These are phyloP conservation scores for Euclidia mi DNA, from an alignment of 2,888 invertebrate species.

Conservation along the genomic window DNA sequence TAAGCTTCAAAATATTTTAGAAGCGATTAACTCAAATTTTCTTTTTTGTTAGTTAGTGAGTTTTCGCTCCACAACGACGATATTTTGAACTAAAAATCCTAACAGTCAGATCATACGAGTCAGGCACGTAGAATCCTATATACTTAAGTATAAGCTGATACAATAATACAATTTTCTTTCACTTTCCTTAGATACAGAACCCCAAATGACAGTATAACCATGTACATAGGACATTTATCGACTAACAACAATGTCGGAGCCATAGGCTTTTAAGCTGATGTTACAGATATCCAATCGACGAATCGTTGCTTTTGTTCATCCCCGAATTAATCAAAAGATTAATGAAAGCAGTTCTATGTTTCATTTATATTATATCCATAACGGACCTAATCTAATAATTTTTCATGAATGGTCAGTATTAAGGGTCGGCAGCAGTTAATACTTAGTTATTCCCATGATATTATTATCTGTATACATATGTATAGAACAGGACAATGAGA, in stretches of 20 bases:
- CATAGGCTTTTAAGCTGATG: slow-evolving; percentile 51
- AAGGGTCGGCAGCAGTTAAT: background rate
- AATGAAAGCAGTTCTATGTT: slow-evolving; percentile 44
- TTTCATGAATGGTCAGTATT: slow-evolving; percentile 11
- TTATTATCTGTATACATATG: background rate
- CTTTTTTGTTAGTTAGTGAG: too few relatives aligned
- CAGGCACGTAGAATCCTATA: too few relatives aligned
- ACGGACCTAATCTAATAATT: slow-evolving; percentile 10
- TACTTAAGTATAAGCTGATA: too few relatives aligned
- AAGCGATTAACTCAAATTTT: too few relatives aligned
- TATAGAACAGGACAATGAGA: too few relatives aligned
- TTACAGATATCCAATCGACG: slow-evolving; percentile 47
- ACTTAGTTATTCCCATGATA: slow-evolving; percentile 1
- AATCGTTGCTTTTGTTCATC: slow-evolving; percentile 50
- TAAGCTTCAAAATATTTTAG: too few relatives aligned
- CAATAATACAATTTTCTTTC: too few relatives aligned
- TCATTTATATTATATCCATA: slow-evolving; percentile 28
- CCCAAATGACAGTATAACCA: background rate
- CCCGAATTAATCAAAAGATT: slow-evolving; percentile 45
- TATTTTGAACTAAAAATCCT: too few relatives aligned
- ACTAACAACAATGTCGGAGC: slow-evolving; percentile 46
- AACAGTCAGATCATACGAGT: too few relatives aligned
- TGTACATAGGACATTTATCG: slow-evolving; percentile 37
- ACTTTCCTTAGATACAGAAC: background rate
- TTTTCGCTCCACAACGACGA: too few relatives aligned